Evolutionary conservation across 2,113 vertebrate species (phyloP), one percentile per base, ranked within the genome.

Genomic region (Colinus virginianus): DNA sequence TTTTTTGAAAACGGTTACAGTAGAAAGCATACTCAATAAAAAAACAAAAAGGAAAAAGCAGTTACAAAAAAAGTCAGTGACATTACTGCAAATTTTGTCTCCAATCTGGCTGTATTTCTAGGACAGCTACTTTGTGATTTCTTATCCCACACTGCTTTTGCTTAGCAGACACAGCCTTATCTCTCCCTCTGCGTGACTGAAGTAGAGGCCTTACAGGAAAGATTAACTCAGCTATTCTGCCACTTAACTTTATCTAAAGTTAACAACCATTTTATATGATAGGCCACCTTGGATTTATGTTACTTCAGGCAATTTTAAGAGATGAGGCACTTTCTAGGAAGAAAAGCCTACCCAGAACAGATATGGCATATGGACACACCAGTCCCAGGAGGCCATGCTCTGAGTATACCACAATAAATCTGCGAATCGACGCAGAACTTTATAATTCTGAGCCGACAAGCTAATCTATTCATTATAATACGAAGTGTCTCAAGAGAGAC

Each of bases 151-250:
- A 48, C 46, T 91, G 58, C 63, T 51, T 45, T 69, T 53, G 40
- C 67, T 91, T 69, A 91, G 63, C 75, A 82, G 88, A 85, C 15
- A 80, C 17, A 82, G 40, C 62, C 49, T 92, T 82, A 93, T 77
- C 78, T 87, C 51, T 63, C 23, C 55, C 42, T 81, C 46, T 21
- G 34, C 48, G 76, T 23, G 26, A 63, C 58, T 76, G 48, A 89
- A 91, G 53, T 18, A 79, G 58, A 93, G 59, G 28, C 36, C 91
- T 82, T 85, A 87, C 43, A 72, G 88, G 40, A 56, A 82, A 79
- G 92, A 96, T 61, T 71, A 90, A 71, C 48, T 91, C 40, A 6
- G 62, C 38, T 84, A 56, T 89, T 67, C 87, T 82, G 46, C 43
- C 40, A 76, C 87, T 63, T 71, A 87, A 64, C 48, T 78, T 53